A percentile compares a stretch with the other conserved stretches of the same genome.
phyloP scores from a whole-genome alignment of 1,140 invertebrate genomes.

The Sitophilus oryzae region DNA sequence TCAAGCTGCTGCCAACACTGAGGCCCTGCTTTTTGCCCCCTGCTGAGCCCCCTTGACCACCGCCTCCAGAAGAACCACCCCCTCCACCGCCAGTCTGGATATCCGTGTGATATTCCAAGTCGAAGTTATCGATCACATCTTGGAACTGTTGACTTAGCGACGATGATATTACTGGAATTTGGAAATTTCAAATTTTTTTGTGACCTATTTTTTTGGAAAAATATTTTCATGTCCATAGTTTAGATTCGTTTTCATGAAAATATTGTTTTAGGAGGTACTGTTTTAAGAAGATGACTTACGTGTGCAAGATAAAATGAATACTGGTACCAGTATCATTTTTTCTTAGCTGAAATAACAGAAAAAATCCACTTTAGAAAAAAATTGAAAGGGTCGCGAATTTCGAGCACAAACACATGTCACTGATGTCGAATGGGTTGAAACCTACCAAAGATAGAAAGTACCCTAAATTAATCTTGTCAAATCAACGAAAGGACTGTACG shows the following conservation, averaged over 20 bases:
- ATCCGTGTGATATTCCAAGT: slow-evolving; percentile 24
- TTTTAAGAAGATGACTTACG: no score
- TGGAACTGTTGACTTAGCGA: slow-evolving; percentile 24
- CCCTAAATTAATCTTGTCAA: slow-evolving; percentile 14
- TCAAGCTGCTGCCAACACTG: slow-evolving; percentile 43
- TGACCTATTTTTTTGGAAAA: background rate
- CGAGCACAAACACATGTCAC: slow-evolving; percentile 8
- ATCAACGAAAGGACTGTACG: slow-evolving; percentile 21
- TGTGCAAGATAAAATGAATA: slow-evolving; percentile 11
- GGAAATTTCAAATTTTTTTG: no score
- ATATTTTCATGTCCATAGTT: slow-evolving; percentile 20
- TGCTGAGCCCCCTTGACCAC: slow-evolving; percentile 19
- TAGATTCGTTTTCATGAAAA: slow-evolving; percentile 18
- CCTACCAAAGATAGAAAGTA: slow-evolving; percentile 30
- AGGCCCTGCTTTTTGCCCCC: slow-evolving; percentile 34
- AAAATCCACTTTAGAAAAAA: slow-evolving; percentile 15
- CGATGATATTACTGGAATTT: slow-evolving; percentile 17
- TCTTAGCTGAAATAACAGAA: slow-evolving; percentile 18
- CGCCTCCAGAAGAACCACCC: background rate
- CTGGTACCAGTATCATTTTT: slow-evolving; percentile 15
- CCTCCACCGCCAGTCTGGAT: slow-evolving; percentile 16
- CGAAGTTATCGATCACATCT: slow-evolving; percentile 29
- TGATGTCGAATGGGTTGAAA: slow-evolving; percentile 10
- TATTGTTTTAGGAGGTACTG: slow-evolving; percentile 1
- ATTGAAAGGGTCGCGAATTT: background rate